Conservation (phyloP, 2,113 vertebrate species). For the Phylloscopus whistleri region DNA sequence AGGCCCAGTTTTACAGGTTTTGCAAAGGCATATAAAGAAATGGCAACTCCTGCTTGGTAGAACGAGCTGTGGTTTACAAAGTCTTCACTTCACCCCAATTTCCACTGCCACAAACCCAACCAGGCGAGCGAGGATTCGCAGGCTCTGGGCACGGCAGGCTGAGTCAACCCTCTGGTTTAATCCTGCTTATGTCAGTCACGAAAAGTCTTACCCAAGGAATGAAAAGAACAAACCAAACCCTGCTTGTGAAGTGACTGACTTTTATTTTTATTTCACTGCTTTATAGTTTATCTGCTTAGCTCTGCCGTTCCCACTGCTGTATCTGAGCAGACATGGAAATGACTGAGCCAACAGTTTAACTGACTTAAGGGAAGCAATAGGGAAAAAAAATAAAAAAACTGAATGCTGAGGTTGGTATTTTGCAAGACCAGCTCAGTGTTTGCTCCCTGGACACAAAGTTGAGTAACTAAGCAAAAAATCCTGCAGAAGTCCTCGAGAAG, state of each 20-base stretch:
- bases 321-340: constrained; percentile 28
- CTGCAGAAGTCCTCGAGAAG: neutral
- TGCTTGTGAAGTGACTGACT: neutral
- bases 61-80: neutral
- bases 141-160: neutral
- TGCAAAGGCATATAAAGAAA: neutral
- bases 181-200: neutral
- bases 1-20: neutral
- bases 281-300: neutral
- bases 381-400: neutral
- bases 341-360: neutral
- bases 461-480: neutral
- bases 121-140: neutral
- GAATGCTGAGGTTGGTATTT: neutral
- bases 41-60: neutral
- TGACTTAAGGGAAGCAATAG: neutral
- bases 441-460: neutral
- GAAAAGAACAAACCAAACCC: neutral
- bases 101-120: neutral
- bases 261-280: constrained; percentile 14
- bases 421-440: neutral
- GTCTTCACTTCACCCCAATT: neutral
- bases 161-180: neutral
- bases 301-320: neutral
- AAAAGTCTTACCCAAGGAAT: neutral